Conservation (phyloP, 2,888 invertebrate genomes). For the Caenorhabditis sp. region DNA sequence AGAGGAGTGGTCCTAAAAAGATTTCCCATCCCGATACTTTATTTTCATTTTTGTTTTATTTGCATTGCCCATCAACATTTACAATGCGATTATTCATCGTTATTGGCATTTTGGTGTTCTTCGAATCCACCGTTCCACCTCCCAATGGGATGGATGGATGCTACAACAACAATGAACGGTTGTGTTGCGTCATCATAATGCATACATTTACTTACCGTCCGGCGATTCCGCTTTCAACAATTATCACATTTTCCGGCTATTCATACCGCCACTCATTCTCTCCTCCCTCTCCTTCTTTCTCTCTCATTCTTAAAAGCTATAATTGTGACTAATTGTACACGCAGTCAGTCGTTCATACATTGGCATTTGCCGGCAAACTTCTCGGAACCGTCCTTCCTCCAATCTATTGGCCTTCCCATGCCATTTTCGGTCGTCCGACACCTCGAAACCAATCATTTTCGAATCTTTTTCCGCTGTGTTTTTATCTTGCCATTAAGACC, state of each 20-base stretch:
- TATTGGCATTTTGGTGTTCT: not conserved
- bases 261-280: slow-evolving; percentile 29
- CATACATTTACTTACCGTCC: slow-evolving; percentile 52
- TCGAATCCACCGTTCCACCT: slow-evolving; percentile 16
- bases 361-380: slow-evolving; percentile 42
- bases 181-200: slow-evolving; percentile 56
- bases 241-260: slow-evolving; percentile 58
- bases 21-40: too few species aligned
- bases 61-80: slow-evolving; percentile 10
- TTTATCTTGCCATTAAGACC: slow-evolving; percentile 38
- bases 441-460: slow-evolving; percentile 53
- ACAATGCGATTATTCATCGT: slow-evolving; percentile 16
- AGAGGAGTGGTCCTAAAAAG: slow-evolving; percentile 22
- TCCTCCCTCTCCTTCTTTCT: slow-evolving; percentile 1
- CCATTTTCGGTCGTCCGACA: slow-evolving; percentile 50
- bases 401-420: slow-evolving; percentile 27
- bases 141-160: slow-evolving; percentile 9
- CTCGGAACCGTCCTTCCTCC: slow-evolving; percentile 38
- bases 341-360: slow-evolving; percentile 31
- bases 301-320: slow-evolving; percentile 49
- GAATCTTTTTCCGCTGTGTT: slow-evolving; percentile 23
- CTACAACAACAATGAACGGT: slow-evolving; percentile 30
- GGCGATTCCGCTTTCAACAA: slow-evolving; percentile 41
- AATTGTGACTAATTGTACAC: slow-evolving; percentile 57
- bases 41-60: not conserved